These are phyloP conservation scores for Lethenteron reissneri DNA, from an alignment of 2,113 vertebrate genomes.

Conservation along the genomic window DNA sequence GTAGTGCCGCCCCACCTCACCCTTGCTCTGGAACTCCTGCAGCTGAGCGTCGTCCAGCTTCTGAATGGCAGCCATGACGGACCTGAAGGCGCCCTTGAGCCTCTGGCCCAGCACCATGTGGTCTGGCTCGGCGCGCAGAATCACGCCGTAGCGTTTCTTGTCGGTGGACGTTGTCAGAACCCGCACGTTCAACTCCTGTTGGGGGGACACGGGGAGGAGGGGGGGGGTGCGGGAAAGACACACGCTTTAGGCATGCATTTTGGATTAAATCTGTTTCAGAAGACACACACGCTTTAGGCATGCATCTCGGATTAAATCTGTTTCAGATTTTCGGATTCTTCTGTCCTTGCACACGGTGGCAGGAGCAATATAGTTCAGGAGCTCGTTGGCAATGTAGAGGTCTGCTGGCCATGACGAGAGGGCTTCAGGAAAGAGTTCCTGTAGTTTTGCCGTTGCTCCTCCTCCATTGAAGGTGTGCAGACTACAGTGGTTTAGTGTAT, in stretches of 20 bases:
- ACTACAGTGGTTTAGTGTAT: no score
- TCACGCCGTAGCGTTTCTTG: constrained; percentile 62
- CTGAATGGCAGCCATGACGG: constrained; percentile 47
- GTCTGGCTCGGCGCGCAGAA: constrained; percentile 67
- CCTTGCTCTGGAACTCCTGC: constrained; percentile 59
- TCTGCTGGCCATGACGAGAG: background rate
- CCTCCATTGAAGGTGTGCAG: no score
- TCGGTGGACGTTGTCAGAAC: constrained; percentile 61
- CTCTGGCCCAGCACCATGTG: constrained; percentile 89
- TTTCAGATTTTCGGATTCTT: no score
- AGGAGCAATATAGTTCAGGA: no score
- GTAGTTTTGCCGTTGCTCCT: no score
- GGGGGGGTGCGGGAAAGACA: background rate
- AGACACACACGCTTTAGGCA: background rate
- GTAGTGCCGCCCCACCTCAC: constrained; percentile 17
- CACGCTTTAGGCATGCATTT: background rate
- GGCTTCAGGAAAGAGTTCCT: background rate
- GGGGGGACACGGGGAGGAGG: background rate
- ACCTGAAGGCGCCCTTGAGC: constrained; percentile 70
- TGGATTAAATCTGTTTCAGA: no score
- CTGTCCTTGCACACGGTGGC: no score
- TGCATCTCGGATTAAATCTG: background rate
- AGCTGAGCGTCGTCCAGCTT: constrained; percentile 57
- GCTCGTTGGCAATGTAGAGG: no score
- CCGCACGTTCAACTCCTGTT: constrained; percentile 76